Percentiles rank a stretch among this genome's conserved stretches.
Conservation (phyloP, 2,113 vertebrate species). For the Scopus umbretta region DNA sequence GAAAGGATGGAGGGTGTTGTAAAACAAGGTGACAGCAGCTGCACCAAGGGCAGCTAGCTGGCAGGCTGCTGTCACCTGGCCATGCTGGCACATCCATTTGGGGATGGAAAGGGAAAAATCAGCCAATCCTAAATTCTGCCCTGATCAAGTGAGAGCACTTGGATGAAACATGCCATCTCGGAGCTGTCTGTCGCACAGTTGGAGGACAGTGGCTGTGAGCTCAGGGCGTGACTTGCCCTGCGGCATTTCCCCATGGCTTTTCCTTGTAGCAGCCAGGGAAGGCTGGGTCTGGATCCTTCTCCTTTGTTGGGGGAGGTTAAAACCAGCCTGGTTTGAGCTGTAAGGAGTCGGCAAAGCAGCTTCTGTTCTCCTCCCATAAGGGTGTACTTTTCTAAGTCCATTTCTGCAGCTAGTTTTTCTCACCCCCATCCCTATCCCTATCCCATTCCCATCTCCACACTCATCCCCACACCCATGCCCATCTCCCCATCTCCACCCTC, state of each 20-base stretch:
- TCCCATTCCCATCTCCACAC: not conserved
- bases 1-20: not conserved
- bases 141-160: not conserved
- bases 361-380: not conserved
- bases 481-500: no score
- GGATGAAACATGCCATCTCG: fast-evolving
- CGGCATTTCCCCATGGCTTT: fast-evolving
- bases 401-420: not conserved
- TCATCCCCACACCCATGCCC: not conserved
- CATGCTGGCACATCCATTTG: fast-evolving
- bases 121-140: not conserved
- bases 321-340: not conserved
- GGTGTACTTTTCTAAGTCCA: not conserved
- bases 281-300: not conserved
- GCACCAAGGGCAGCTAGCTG: not conserved
- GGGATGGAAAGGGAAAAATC: not conserved
- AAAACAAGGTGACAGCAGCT: not conserved
- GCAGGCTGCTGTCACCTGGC: not conserved
- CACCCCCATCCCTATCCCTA: not conserved
- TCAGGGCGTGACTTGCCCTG: fast-evolving
- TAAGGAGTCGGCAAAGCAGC: not conserved
- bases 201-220: not conserved
- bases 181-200: fast-evolving
- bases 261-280: not conserved
- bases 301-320: no score